Conservation (phyloP, 1,140 invertebrate species). For the Chelonus insularis region DNA sequence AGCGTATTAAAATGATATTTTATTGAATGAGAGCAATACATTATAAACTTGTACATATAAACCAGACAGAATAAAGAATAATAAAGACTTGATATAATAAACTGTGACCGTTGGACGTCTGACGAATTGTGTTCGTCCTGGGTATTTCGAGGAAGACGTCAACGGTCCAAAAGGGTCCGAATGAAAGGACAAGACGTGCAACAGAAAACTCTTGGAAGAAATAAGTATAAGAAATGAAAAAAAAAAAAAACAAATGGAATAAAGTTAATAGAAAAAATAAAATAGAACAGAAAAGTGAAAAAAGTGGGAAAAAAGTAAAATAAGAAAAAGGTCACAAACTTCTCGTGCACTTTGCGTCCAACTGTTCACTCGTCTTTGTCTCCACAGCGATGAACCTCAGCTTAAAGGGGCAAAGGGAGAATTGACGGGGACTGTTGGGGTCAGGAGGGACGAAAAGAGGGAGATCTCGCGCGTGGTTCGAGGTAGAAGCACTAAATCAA, state of each 20-base stretch:
- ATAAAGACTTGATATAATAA: not conserved
- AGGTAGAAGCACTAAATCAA: slow-evolving; percentile 57
- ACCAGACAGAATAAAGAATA: not conserved
- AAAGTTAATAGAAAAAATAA: slow-evolving; percentile 6
- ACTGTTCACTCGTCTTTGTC: not conserved
- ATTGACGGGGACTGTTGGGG: not conserved
- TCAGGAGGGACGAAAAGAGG: not conserved
- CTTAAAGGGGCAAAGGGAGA: not conserved
- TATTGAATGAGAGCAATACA: no score
- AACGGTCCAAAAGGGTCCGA: slow-evolving; percentile 23
- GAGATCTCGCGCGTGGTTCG: slow-evolving; percentile 7
- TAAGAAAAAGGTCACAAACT: not conserved
- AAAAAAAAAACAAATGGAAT: slow-evolving; percentile 13
- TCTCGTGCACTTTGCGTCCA: not conserved
- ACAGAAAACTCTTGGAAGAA: not conserved
- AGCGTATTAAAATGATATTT: no score
- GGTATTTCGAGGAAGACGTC: slow-evolving; percentile 39
- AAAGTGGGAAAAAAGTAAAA: not conserved
- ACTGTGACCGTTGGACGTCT: slow-evolving; percentile 16
- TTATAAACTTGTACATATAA: no score
- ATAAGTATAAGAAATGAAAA: slow-evolving; percentile 2
- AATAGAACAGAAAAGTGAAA: no score
- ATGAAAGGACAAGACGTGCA: not conserved
- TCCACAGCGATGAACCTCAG: slow-evolving; percentile 1
- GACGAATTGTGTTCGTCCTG: slow-evolving; percentile 38